Conservation (phyloP, 2,797 vertebrate species). For the Crypturellus tataupa region DNA sequence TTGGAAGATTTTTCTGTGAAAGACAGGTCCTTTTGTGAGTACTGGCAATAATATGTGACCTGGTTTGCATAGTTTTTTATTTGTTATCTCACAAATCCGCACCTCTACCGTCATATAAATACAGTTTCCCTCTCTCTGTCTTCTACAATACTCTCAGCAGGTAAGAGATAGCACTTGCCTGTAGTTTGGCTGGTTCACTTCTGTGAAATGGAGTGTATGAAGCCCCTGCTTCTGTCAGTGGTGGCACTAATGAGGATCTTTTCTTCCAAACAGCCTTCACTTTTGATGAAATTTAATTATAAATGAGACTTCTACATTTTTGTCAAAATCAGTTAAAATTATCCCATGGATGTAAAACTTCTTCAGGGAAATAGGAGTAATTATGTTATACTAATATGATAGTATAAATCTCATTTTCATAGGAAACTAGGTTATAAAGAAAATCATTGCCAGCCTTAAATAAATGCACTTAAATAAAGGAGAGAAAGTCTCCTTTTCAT, state of each 20-base stretch:
- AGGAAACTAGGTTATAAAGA: not conserved
- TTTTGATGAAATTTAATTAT: not conserved
- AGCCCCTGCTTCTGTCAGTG: not conserved
- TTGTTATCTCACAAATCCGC: not conserved
- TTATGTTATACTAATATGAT: not conserved
- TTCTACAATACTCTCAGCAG: not conserved
- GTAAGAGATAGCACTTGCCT: not conserved
- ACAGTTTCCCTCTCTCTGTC: not conserved
- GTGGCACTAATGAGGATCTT: not conserved
- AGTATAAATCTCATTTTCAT: not conserved
- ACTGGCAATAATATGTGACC: not conserved
- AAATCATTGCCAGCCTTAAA: not conserved
- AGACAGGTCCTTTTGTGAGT: not conserved
- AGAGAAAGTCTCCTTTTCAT: not conserved
- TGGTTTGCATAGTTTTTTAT: not conserved
- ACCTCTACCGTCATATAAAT: accelerated
- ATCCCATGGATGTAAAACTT: not conserved
- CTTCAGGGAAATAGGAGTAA: not conserved
- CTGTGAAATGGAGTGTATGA: not conserved
- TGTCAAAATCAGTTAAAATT: not conserved
- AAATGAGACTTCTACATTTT: not conserved
- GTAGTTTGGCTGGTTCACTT: not conserved
- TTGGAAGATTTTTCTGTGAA: not conserved
- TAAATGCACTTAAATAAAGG: not conserved
- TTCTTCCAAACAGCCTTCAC: not conserved